phyloP scores from a whole-genome alignment of 2,888 invertebrate species.

The Acronicta leporina region DNA sequence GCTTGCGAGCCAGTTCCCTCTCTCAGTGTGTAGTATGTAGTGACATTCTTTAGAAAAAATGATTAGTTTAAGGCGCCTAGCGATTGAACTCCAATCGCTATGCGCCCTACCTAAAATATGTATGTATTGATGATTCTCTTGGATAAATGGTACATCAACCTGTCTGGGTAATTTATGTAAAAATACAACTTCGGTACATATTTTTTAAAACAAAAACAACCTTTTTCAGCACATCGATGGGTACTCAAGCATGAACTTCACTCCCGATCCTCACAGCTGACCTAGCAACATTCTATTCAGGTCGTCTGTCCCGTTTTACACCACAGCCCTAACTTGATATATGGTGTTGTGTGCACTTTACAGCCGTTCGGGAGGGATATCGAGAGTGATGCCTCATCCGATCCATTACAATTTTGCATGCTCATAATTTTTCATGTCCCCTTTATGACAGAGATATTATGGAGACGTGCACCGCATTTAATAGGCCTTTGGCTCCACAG shows the following conservation, averaged over 20 bases:
- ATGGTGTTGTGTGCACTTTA: conserved; percentile 28
- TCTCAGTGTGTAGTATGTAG: no score
- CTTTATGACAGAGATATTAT: neutral
- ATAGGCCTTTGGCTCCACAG: neutral
- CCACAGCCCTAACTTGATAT: conserved; percentile 16
- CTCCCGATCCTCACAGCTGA: conserved; percentile 28
- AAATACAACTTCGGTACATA: neutral
- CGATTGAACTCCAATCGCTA: no score
- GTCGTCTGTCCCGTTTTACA: conserved; percentile 21
- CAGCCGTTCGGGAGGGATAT: conserved; percentile 8
- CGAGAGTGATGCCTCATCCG: conserved; percentile 20
- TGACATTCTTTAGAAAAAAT: no score
- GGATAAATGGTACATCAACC: no score
- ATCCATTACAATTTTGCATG: conserved; percentile 21
- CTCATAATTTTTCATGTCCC: conserved; percentile 6
- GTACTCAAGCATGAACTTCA: conserved; percentile 22
- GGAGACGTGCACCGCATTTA: neutral
- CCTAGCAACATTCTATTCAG: conserved; percentile 17
- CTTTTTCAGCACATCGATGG: conserved; percentile 11
- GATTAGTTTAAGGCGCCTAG: no score
- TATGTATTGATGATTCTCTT: no score
- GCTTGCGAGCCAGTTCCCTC: no score
- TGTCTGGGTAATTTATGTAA: no score
- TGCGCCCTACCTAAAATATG: no score
- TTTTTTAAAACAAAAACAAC: neutral